Evolutionary conservation across 2,113 vertebrate species (phyloP).

Genomic region (Callaeas wilsoni): DNA sequence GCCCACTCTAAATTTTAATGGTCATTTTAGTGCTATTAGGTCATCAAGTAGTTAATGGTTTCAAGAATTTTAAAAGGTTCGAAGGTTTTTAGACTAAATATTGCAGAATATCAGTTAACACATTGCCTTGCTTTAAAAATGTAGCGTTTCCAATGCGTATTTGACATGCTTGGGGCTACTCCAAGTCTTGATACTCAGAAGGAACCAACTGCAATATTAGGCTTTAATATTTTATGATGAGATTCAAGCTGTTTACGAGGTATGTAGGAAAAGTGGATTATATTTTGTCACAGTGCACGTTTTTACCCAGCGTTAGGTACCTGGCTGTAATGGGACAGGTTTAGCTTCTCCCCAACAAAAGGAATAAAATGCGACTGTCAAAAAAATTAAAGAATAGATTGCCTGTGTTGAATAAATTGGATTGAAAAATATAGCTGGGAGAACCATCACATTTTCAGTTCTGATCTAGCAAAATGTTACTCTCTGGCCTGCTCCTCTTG

Average conservation of each 20-base stretch:
- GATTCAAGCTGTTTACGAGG: slow-evolving; percentile 30
- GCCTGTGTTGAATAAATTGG: neutral
- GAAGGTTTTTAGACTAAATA: neutral
- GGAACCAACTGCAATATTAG: slow-evolving; percentile 44
- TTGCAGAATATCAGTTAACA: neutral
- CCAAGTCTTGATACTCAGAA: slow-evolving; percentile 18
- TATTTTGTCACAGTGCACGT: neutral
- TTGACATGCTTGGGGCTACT: slow-evolving; percentile 38
- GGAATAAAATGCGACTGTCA: neutral
- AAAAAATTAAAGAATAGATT: neutral
- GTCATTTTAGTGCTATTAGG: slow-evolving; percentile 1
- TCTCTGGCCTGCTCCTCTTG: neutral
- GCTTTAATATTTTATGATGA: slow-evolving; percentile 54
- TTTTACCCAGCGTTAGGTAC: neutral
- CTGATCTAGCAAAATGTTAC: neutral
- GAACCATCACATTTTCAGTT: neutral
- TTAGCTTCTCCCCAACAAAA: neutral
- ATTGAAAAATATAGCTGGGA: neutral
- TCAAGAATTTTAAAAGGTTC: neutral
- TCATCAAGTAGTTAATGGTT: neutral
- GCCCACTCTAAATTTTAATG: neutral
- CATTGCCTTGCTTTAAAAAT: neutral
- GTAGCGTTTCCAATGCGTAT: neutral
- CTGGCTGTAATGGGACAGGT: neutral
- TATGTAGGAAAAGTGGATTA: neutral